Conservation (phyloP, 2,888 invertebrate species). For the Spodoptera exigua region DNA sequence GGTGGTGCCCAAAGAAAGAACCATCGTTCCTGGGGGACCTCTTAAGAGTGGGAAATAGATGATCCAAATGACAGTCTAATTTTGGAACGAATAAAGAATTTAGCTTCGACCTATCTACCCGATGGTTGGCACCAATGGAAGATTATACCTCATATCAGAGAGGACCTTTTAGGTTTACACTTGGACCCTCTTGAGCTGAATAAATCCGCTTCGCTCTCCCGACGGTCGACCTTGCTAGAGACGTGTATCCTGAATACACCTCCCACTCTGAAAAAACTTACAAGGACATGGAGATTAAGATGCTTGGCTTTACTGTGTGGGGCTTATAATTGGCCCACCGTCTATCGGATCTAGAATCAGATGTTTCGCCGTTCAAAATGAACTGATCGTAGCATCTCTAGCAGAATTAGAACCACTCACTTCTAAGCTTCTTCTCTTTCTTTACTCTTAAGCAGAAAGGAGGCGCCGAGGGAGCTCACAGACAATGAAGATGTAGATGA, state of each 20-base stretch:
- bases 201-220: slow-evolving; percentile 5
- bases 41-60: not conserved
- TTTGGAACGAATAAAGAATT: not conserved
- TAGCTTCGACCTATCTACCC: not conserved
- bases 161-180: not conserved
- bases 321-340: not conserved
- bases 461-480: too few relatives aligned
- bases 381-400: slow-evolving; percentile 1
- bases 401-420: too few relatives aligned
- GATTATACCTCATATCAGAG: not conserved
- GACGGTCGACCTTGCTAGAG: not conserved
- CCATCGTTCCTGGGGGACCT: not conserved
- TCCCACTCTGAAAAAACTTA: not conserved
- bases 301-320: slow-evolving; percentile 1
- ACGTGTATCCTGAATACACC: slow-evolving; percentile 1
- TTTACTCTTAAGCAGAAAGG: too few relatives aligned
- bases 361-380: not conserved
- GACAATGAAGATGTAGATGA: too few relatives aligned
- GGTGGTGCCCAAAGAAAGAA: too few relatives aligned
- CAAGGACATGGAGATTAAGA: slow-evolving; percentile 2
- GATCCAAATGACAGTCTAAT: not conserved
- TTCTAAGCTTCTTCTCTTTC: too few relatives aligned
- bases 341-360: not conserved
- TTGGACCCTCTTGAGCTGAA: not conserved
- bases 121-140: slow-evolving; percentile 5